phyloP scores from a whole-genome alignment of 2,888 invertebrate species.

The Pasiphila rectangulata region DNA sequence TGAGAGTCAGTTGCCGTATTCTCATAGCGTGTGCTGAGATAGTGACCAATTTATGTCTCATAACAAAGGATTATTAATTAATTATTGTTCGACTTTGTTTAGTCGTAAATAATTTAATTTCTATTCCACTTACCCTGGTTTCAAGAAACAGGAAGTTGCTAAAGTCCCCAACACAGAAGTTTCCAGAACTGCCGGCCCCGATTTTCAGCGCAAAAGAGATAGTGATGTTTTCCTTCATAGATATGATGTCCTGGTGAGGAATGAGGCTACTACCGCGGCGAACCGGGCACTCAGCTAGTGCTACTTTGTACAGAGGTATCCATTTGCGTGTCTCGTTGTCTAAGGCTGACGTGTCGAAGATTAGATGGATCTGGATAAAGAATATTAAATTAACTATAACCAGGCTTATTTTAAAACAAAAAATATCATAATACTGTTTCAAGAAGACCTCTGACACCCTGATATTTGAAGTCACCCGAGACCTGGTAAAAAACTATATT shows the following conservation, averaged over 20 bases:
- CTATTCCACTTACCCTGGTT: slow-evolving; percentile 79
- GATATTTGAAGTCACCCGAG: too few species aligned
- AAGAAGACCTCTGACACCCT: too few species aligned
- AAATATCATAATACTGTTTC: too few species aligned
- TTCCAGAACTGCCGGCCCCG: slow-evolving; percentile 80
- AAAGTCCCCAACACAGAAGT: slow-evolving; percentile 87
- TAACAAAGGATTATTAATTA: background rate
- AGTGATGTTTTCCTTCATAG: slow-evolving; percentile 88
- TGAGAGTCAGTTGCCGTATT: too few species aligned
- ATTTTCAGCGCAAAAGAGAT: slow-evolving; percentile 82
- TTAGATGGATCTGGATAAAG: slow-evolving; percentile 87
- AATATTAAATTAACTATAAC: too few species aligned
- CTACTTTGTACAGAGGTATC: slow-evolving; percentile 87
- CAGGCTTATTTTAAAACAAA: too few species aligned
- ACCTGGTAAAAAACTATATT: too few species aligned
- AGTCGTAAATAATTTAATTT: too few species aligned
- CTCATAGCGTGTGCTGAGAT: too few species aligned
- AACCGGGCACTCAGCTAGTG: slow-evolving; percentile 88
- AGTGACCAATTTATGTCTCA: too few species aligned
- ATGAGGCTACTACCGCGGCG: slow-evolving; percentile 78
- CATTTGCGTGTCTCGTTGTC: slow-evolving; percentile 83
- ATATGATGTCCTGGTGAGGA: slow-evolving; percentile 87
- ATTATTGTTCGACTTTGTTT: background rate
- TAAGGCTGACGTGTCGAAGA: slow-evolving; percentile 85
- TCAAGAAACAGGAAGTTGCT: slow-evolving; percentile 84